phyloP scores from a whole-genome alignment of 2,888 invertebrate genomes.

The Ichneumoninae sp. region DNA sequence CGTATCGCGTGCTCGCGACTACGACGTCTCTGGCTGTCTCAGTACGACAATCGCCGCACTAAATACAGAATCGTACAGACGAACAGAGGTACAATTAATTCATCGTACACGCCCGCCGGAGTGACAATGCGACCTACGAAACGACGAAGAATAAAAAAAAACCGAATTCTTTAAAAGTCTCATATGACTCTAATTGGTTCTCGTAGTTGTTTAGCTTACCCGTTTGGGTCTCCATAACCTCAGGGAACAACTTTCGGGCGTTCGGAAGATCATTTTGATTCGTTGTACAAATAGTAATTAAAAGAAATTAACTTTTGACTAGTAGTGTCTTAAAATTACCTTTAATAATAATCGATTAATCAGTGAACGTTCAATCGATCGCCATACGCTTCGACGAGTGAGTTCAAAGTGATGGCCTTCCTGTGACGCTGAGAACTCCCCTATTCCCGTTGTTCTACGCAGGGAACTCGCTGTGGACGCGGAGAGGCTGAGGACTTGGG shows the following conservation, averaged over 20 bases:
- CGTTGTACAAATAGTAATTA: not conserved
- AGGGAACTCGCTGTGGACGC: not conserved
- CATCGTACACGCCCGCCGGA: conserved; percentile 74
- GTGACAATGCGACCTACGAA: conserved; percentile 67
- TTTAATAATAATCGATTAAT: not conserved
- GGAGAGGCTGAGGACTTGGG: conserved; percentile 47
- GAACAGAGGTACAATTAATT: conserved; percentile 75
- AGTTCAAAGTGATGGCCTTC: conserved; percentile 2
- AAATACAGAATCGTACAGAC: conserved; percentile 27
- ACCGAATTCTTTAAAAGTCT: conserved; percentile 2
- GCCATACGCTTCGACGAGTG: not conserved
- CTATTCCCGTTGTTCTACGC: not conserved
- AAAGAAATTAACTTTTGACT: not conserved
- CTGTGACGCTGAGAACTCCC: not conserved
- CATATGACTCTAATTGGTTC: conserved; percentile 21
- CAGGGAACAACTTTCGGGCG: not conserved
- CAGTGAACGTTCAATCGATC: not conserved
- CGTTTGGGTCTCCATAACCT: not conserved
- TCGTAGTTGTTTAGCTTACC: not conserved
- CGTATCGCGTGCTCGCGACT: conserved; percentile 67
- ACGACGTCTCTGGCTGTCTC: conserved; percentile 15
- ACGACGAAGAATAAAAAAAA: conserved; percentile 62
- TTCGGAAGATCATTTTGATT: not conserved
- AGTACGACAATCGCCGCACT: conserved; percentile 21
- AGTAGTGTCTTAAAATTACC: not conserved